Evolutionary conservation across 2,888 invertebrate species (phyloP).

Genomic region (Pachymerium ferrugineum): DNA sequence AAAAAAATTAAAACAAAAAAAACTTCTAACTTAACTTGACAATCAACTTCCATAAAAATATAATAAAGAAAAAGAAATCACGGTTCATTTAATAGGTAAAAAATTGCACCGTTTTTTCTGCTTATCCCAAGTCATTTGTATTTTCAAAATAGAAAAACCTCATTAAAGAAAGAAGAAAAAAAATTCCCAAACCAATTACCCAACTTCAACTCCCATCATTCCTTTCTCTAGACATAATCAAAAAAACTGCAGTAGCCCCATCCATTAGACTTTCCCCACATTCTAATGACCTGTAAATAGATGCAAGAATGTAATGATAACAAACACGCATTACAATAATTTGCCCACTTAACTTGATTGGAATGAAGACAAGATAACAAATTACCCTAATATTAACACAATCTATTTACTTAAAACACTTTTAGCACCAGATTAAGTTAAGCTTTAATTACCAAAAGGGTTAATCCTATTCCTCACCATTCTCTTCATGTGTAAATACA

Average conservation of each 20-base stretch:
- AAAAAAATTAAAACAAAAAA: no score
- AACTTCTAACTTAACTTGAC: no score
- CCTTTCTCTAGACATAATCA: background rate
- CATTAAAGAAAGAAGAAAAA: background rate
- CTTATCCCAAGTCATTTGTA: no score
- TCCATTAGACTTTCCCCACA: background rate
- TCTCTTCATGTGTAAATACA: background rate
- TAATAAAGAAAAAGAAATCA: no score
- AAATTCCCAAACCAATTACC: background rate
- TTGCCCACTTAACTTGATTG: background rate
- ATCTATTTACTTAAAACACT: background rate
- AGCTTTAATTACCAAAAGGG: background rate
- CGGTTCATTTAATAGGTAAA: no score
- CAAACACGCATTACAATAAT: background rate
- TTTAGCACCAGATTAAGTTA: background rate
- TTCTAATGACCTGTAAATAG: background rate
- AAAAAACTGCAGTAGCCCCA: background rate
- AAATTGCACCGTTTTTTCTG: no score
- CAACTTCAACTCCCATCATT: background rate
- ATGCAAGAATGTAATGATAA: background rate
- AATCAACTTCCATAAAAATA: no score
- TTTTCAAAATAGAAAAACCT: no score
- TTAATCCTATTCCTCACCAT: no score
- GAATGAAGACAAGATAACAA: background rate
- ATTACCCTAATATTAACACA: background rate